These are phyloP conservation scores for Diadumene lineata DNA, from an alignment of 92 coral and sea anemone species.

Conservation along the genomic window DNA sequence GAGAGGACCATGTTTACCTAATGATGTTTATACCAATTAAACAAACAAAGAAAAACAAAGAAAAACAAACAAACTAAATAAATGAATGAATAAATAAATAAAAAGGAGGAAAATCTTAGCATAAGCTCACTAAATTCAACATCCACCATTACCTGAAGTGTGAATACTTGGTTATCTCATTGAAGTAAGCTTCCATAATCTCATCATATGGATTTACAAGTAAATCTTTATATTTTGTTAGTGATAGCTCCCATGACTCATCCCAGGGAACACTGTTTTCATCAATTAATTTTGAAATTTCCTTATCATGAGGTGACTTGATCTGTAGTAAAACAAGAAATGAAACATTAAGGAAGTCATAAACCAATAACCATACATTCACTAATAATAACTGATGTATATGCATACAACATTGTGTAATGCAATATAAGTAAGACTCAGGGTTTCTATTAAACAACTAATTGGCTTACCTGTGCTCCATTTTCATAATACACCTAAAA, in stretches of 20 bases:
- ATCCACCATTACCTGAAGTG: constrained; percentile 70
- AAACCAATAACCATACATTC: no score
- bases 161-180: constrained; percentile 79
- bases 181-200: constrained; percentile 67
- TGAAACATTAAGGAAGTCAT: neutral
- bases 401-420: no score
- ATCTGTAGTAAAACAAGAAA: constrained; percentile 54
- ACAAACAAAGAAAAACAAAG: no score
- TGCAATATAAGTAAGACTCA: no score
- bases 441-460: no score
- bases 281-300: constrained; percentile 76
- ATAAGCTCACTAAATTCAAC: no score
- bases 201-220: constrained; percentile 74
- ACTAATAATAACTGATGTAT: no score
- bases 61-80: no score
- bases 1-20: neutral
- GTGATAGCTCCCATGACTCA: constrained; percentile 78
- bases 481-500: constrained; percentile 90
- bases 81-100: no score
- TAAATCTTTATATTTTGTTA: constrained; percentile 49
- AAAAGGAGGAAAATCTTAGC: no score
- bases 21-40: no score
- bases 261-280: constrained; percentile 87
- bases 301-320: constrained; percentile 93
- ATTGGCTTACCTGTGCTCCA: constrained; percentile 88